Evolutionary conservation across 2,888 invertebrate species (phyloP).

Genomic region (Heliconius ismenius): DNA sequence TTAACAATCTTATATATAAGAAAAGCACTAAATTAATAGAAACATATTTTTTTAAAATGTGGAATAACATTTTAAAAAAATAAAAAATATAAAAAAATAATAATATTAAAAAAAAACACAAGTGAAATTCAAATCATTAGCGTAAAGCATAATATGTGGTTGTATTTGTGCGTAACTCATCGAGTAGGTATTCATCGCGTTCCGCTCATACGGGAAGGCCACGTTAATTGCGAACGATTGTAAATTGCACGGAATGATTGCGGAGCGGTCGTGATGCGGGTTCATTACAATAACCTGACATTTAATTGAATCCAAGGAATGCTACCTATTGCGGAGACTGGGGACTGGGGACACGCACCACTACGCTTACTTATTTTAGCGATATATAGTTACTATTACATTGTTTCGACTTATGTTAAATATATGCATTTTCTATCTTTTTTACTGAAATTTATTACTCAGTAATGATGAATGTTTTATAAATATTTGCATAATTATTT

Average conservation of each 20-base stretch:
- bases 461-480: neutral
- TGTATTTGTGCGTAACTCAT: constrained; percentile 37
- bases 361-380: constrained; percentile 35
- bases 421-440: neutral
- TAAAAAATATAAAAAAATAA: too few species aligned
- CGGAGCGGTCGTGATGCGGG: constrained; percentile 64
- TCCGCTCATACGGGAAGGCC: constrained; percentile 55
- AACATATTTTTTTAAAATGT: too few species aligned
- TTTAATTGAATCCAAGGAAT: constrained; percentile 71
- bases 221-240: constrained; percentile 73
- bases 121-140: constrained; percentile 37
- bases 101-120: constrained; percentile 9
- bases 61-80: too few species aligned
- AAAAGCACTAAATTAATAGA: too few species aligned
- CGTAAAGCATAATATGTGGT: constrained; percentile 52
- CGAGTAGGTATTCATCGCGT: constrained; percentile 45
- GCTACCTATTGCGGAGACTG: constrained; percentile 52
- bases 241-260: constrained; percentile 72
- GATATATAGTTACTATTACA: neutral
- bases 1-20: neutral
- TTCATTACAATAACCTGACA: constrained; percentile 74
- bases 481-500: neutral
- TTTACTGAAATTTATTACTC: neutral
- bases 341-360: constrained; percentile 51
- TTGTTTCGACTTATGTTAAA: neutral